phyloP scores from a whole-genome alignment of 1,140 invertebrate species.

The Atta cephalotes region DNA sequence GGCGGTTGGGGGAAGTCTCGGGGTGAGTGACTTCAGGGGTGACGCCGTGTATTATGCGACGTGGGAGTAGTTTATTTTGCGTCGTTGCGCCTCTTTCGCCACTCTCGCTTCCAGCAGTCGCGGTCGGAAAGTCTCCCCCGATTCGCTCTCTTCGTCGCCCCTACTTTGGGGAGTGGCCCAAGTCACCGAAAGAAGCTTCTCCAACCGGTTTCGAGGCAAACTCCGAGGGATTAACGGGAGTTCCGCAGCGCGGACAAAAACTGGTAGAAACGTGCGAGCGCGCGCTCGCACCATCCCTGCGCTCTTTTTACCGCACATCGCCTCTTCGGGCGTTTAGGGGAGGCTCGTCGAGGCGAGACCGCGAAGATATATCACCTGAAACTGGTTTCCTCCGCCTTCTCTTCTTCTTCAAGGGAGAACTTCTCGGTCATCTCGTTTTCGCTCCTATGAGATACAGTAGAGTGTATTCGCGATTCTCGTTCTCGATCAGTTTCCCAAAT shows the following conservation, averaged over 20 bases:
- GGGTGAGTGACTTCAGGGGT: constrained; percentile 43
- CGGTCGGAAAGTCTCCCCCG: constrained; percentile 49
- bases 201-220: constrained; percentile 73
- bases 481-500: constrained; percentile 20
- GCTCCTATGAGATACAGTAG: neutral
- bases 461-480: neutral
- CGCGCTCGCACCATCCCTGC: neutral
- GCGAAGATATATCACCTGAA: constrained; percentile 76
- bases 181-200: constrained; percentile 68
- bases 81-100: constrained; percentile 68
- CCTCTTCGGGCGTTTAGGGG: constrained; percentile 49
- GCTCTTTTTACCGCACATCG: constrained; percentile 54
- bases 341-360: constrained; percentile 64
- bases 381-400: constrained; percentile 52
- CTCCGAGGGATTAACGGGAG: constrained; percentile 77
- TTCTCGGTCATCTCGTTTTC: constrained; percentile 43
- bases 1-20: neutral
- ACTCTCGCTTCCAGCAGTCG: constrained; percentile 33
- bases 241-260: constrained; percentile 75
- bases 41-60: constrained; percentile 70
- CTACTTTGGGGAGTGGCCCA: neutral
- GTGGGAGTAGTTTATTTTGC: constrained; percentile 76
- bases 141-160: neutral
- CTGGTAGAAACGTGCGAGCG: constrained; percentile 51
- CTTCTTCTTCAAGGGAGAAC: constrained; percentile 16